Evolutionary conservation across 2,113 vertebrate species (phyloP), one percentile per base, ranked within the genome.

Genomic region (Malurus alboscapulatus): DNA sequence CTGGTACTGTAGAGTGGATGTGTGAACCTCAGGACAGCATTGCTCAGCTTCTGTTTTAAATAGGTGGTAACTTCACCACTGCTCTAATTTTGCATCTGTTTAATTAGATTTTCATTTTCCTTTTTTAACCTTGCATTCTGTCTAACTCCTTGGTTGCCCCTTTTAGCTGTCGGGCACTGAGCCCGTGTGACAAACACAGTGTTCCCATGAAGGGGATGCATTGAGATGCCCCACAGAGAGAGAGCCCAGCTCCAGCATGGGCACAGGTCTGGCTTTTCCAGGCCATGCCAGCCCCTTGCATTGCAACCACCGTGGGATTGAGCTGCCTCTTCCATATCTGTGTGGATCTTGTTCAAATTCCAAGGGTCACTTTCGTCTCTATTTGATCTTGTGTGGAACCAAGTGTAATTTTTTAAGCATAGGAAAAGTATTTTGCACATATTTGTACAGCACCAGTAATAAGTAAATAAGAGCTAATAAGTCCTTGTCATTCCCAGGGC

Each of bases 181-280:
- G 10, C 16, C 19, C 24, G 7, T 22, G 29, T 32, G 38, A 55
- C 14, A 51, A 59, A 53, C 40, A 34, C 25, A 32, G 8, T 17
- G 51, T 44, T 75, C 27, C 26, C 40, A 9, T 5, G 22, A 71
- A 32, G 16, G 29, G 59, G 6, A 9, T 6, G 2, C 26, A 10
- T 55, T 44, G 30, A 51, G 16, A 14, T 80, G 53, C 36, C 82
- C 25, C 38, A 65, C 19, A 27, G 6, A 26, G n/a, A 68, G 48
- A 7, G 5, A 51, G 29, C 8, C 7, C 1, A 4, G 9, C 27
- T 58, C 34, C 29, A 26, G 9, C 19, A 13, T 1, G 2, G 36
- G 7, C 21, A 30, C 1, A 4, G 29, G 10, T n/a, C 40, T 2
- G 3, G 30, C 32, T 81, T 40, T 24, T 30, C 34, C 17, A 34